phyloP scores from a whole-genome alignment of 2,113 vertebrate genomes.

The Zeus faber region DNA sequence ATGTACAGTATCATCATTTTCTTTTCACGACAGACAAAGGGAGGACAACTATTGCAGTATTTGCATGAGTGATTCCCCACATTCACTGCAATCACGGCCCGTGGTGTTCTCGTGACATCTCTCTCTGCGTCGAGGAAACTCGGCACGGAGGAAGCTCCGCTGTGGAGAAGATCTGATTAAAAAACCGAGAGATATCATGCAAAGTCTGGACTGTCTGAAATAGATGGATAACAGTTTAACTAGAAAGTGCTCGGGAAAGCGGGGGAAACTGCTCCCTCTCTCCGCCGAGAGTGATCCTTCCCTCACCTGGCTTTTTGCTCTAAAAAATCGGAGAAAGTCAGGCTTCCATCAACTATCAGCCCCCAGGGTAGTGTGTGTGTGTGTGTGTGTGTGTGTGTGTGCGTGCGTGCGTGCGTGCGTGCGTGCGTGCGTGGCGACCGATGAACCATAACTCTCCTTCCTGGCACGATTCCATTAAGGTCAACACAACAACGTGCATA shows the following conservation, averaged over 20 bases:
- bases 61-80: not conserved
- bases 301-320: slow-evolving; percentile 11
- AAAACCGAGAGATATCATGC: too few relatives aligned
- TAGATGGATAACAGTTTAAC: too few relatives aligned
- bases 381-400: not conserved
- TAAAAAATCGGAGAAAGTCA: slow-evolving; percentile 30
- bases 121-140: too few relatives aligned
- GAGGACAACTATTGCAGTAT: too few relatives aligned
- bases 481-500: slow-evolving; percentile 28
- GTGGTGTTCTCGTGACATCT: too few relatives aligned
- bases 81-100: not conserved
- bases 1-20: too few relatives aligned
- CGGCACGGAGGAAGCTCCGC: too few relatives aligned
- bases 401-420: slow-evolving; percentile 9
- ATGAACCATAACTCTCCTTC: slow-evolving; percentile 32
- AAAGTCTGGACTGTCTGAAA: too few relatives aligned
- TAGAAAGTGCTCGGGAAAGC: too few relatives aligned
- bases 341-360: slow-evolving; percentile 21
- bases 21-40: too few relatives aligned
- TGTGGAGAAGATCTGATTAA: too few relatives aligned
- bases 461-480: slow-evolving; percentile 51
- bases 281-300: slow-evolving; percentile 27
- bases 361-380: slow-evolving; percentile 10
- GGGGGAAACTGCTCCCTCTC: slow-evolving; percentile 6
- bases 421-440: slow-evolving; percentile 16